Evolutionary conservation across 2,888 invertebrate genomes (phyloP).

Genomic region (Mayetiola destructor): DNA sequence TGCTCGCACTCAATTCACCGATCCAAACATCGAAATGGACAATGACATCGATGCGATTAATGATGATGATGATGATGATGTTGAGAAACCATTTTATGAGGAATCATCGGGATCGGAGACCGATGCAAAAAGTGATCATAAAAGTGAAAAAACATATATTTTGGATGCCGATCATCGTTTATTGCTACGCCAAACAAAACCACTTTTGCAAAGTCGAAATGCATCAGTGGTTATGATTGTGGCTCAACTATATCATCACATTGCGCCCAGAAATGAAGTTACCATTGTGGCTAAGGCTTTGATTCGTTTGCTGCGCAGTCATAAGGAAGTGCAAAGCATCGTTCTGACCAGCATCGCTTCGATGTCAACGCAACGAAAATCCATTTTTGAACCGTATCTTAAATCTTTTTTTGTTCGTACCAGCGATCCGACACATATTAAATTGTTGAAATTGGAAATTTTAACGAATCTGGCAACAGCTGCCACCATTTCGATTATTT

Average conservation of each 20-base stretch:
- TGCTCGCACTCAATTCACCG: conserved; percentile 77
- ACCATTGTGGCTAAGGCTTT: conserved; percentile 80
- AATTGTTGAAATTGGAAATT: conserved; percentile 89
- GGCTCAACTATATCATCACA: conserved; percentile 91
- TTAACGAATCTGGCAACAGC: conserved; percentile 91
- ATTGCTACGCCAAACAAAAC: conserved; percentile 79
- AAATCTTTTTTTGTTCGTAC: conserved; percentile 97
- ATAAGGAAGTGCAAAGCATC: conserved; percentile 91
- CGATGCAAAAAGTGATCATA: conserved; percentile 30
- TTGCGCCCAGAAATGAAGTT: conserved; percentile 81
- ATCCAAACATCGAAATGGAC: conserved; percentile 70
- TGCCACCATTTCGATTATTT: conserved; percentile 76
- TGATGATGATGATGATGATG: conserved; percentile 35
- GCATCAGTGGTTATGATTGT: conserved; percentile 96
- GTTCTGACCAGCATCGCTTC: conserved; percentile 92
- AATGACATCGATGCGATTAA: conserved; percentile 21
- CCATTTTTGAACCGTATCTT: conserved; percentile 90
- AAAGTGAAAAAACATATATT: conserved; percentile 33
- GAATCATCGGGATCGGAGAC: conserved; percentile 35
- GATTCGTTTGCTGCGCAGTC: conserved; percentile 78
- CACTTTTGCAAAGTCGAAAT: conserved; percentile 87
- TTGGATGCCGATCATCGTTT: conserved; percentile 86
- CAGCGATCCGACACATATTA: conserved; percentile 91
- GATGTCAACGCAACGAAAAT: conserved; percentile 74
- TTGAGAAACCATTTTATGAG: conserved; percentile 48